These are phyloP conservation scores for Oreochromis grahami DNA, from an alignment of 2,797 vertebrate species.

Conservation along the genomic window DNA sequence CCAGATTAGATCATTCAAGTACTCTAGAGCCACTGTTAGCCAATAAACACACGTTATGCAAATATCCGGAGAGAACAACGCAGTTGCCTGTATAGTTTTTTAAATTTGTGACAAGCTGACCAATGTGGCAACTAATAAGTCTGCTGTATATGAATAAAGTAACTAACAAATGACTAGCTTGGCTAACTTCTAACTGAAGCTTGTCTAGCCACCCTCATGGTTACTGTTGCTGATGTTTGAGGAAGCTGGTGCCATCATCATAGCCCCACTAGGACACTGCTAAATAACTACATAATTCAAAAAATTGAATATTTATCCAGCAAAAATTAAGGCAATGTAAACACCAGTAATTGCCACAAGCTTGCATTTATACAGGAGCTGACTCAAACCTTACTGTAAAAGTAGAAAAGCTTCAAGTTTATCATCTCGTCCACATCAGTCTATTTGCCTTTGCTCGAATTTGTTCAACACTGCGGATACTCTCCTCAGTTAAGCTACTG, in stretches of 20 bases:
- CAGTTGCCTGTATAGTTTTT: background rate
- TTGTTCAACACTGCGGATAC: background rate
- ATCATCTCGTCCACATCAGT: background rate
- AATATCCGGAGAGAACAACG: background rate
- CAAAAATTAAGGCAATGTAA: background rate
- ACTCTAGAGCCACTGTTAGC: background rate
- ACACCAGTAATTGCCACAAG: background rate
- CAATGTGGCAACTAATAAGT: background rate
- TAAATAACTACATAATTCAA: background rate
- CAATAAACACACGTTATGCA: background rate
- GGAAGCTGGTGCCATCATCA: background rate
- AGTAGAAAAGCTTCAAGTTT: background rate
- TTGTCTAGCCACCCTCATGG: background rate
- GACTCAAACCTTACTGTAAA: background rate
- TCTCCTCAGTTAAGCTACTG: background rate
- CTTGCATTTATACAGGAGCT: background rate
- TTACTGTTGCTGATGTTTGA: background rate
- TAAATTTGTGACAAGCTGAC: background rate
- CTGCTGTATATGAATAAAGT: background rate
- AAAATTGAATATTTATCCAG: background rate
- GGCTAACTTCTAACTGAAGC: background rate
- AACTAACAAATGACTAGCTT: background rate
- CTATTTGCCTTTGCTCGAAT: background rate
- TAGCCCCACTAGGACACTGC: background rate
- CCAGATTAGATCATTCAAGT: background rate